Conservation (phyloP, 2,113 vertebrate species). For the Dascyllus trimaculatus region DNA sequence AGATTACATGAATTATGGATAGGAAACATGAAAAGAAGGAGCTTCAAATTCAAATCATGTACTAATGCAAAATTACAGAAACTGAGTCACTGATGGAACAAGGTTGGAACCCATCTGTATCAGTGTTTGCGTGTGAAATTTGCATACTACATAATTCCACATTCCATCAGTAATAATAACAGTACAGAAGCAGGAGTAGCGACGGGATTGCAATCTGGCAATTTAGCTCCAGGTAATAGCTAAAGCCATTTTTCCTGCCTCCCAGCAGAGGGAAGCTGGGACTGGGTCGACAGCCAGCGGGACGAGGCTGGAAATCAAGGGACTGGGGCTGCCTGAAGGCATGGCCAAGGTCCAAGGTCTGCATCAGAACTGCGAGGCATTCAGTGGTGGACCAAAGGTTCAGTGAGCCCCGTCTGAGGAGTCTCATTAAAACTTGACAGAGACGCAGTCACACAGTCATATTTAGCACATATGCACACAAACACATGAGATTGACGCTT, state of each 20-base stretch:
- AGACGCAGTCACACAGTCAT: slow-evolving; percentile 42
- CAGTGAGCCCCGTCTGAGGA: slow-evolving; percentile 66
- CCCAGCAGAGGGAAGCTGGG: slow-evolving; percentile 66
- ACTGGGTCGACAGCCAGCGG: slow-evolving; percentile 50
- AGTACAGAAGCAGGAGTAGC: slow-evolving; percentile 33
- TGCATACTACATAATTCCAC: slow-evolving; percentile 50
- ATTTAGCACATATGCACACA: slow-evolving; percentile 12
- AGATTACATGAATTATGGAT: slow-evolving; percentile 70
- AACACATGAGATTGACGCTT: slow-evolving; percentile 19
- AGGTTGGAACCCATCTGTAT: slow-evolving; percentile 60
- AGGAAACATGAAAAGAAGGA: slow-evolving; percentile 57
- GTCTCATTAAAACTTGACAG: slow-evolving; percentile 73
- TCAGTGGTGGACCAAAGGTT: slow-evolving; percentile 63
- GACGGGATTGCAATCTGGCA: slow-evolving; percentile 21
- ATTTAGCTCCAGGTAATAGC: slow-evolving; percentile 62
- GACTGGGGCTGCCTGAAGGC: slow-evolving; percentile 70
- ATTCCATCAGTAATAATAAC: slow-evolving; percentile 66
- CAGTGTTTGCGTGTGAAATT: slow-evolving; percentile 46
- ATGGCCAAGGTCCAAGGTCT: slow-evolving; percentile 79
- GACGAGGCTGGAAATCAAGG: slow-evolving; percentile 53
- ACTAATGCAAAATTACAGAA: slow-evolving; percentile 60
- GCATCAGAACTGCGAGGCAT: slow-evolving; percentile 50
- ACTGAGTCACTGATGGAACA: slow-evolving; percentile 44
- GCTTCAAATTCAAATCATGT: slow-evolving; percentile 58
- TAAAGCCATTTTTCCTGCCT: slow-evolving; percentile 46